phyloP scores from a whole-genome alignment of 2,888 invertebrate species.

The Junonia oenone region DNA sequence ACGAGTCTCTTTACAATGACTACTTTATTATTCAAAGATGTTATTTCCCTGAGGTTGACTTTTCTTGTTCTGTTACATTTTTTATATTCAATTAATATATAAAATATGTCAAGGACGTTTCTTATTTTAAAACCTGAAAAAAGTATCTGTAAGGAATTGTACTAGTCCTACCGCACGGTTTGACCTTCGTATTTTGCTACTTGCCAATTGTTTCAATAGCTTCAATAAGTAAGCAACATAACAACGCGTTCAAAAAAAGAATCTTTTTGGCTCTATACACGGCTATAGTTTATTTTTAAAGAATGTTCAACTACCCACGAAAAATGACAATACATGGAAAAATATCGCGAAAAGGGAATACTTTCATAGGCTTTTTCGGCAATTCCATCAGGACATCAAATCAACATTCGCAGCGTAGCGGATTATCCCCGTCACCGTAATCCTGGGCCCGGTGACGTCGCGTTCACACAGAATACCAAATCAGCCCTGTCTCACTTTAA shows the following conservation, averaged over 20 bases:
- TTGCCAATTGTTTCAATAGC: no score
- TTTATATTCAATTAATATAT: conserved; percentile 26
- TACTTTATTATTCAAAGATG: conserved; percentile 25
- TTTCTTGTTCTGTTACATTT: conserved; percentile 22
- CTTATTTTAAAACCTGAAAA: not conserved
- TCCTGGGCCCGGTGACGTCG: conserved; percentile 17
- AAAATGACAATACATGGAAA: not conserved
- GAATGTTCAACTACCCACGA: not conserved
- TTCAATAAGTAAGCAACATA: no score
- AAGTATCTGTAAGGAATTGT: not conserved
- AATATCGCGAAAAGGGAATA: not conserved
- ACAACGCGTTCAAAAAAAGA: no score
- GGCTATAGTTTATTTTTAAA: not conserved
- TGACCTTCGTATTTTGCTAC: no score
- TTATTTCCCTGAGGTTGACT: conserved; percentile 24
- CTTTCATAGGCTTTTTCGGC: conserved; percentile 1
- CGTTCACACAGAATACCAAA: conserved; percentile 28
- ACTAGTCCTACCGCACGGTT: no score
- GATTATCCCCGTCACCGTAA: conserved; percentile 25
- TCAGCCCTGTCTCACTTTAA: conserved; percentile 15
- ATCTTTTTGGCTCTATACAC: no score
- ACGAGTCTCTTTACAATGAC: conserved; percentile 11
- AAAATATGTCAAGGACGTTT: conserved; percentile 14
- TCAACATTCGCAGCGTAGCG: conserved; percentile 14
- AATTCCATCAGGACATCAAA: conserved; percentile 20